phyloP scores from a whole-genome alignment of 2,888 invertebrate genomes.

The Holacanthella duospinosa region DNA sequence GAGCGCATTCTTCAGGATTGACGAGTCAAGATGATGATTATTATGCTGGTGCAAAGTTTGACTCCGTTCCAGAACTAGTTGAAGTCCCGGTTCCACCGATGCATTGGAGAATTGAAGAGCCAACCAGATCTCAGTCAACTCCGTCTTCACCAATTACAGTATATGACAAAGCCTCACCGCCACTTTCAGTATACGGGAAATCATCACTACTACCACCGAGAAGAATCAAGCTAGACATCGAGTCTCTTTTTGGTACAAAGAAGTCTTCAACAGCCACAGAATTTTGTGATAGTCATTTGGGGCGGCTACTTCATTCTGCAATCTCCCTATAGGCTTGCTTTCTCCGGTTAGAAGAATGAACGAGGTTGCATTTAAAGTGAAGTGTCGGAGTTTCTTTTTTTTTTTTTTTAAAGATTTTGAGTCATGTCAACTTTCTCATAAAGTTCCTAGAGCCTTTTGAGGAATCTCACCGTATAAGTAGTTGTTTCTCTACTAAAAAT shows the following conservation, averaged over 20 bases:
- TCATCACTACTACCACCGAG: neutral
- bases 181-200: neutral
- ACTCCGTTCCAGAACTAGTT: neutral
- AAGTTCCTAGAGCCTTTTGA: too few species aligned
- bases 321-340: too few species aligned
- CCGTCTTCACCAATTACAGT: constrained; percentile 3
- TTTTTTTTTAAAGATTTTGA: too few species aligned
- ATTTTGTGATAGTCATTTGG: neutral
- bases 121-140: neutral
- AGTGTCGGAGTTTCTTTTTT: too few species aligned
- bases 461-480: too few species aligned
- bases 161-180: neutral
- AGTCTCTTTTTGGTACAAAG: neutral
- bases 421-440: too few species aligned
- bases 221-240: constrained; percentile 1
- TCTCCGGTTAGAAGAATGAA: too few species aligned
- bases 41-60: constrained; percentile 7
- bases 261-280: neutral
- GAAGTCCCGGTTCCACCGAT: neutral
- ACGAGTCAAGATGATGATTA: neutral
- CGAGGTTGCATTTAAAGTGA: too few species aligned
- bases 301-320: neutral
- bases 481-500: too few species aligned
- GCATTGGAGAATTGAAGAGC: neutral
- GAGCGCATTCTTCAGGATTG: neutral